Percentiles rank a stretch among this genome's conserved stretches.
Evolutionary conservation across 1,140 invertebrate genomes (phyloP).

Genomic region (Leptonema lineaticorne): DNA sequence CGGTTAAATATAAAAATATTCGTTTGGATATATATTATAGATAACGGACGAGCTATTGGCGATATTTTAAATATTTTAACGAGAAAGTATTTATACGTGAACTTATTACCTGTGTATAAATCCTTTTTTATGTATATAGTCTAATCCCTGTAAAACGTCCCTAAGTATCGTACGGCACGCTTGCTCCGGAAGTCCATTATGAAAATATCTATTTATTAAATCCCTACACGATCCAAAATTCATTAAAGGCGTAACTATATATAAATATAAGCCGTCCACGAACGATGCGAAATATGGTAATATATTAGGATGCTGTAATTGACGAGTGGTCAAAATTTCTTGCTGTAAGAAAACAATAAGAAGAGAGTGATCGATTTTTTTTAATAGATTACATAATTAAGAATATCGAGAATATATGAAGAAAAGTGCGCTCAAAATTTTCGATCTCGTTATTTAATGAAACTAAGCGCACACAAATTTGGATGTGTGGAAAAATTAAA

Average conservation of each 20-base stretch:
- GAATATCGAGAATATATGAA: too few relatives aligned
- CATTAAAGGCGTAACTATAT: slow-evolving; percentile 77
- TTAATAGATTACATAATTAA: too few relatives aligned
- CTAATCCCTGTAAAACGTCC: slow-evolving; percentile 75
- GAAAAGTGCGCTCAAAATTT: too few relatives aligned
- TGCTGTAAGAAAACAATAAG: slow-evolving; percentile 58
- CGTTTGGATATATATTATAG: too few relatives aligned
- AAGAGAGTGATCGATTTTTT: too few relatives aligned
- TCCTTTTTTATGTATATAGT: slow-evolving; percentile 82
- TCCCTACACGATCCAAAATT: slow-evolving; percentile 78
- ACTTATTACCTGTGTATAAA: slow-evolving; percentile 76
- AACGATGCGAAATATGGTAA: slow-evolving; percentile 73
- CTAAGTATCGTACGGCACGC: slow-evolving; percentile 76
- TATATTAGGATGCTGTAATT: slow-evolving; percentile 79
- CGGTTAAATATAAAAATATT: not conserved
- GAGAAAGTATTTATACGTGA: not conserved
- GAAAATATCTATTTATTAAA: slow-evolving; percentile 75
- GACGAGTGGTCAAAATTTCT: slow-evolving; percentile 72
- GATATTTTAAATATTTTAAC: too few relatives aligned
- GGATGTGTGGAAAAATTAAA: too few relatives aligned
- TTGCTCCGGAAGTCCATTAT: slow-evolving; percentile 74
- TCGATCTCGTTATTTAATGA: too few relatives aligned
- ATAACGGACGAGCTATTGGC: too few relatives aligned
- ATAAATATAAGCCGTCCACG: slow-evolving; percentile 72
- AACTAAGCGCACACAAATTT: too few relatives aligned